Evolutionary conservation across 1,140 invertebrate species (phyloP).

Genomic region (Lepidurus apus): DNA sequence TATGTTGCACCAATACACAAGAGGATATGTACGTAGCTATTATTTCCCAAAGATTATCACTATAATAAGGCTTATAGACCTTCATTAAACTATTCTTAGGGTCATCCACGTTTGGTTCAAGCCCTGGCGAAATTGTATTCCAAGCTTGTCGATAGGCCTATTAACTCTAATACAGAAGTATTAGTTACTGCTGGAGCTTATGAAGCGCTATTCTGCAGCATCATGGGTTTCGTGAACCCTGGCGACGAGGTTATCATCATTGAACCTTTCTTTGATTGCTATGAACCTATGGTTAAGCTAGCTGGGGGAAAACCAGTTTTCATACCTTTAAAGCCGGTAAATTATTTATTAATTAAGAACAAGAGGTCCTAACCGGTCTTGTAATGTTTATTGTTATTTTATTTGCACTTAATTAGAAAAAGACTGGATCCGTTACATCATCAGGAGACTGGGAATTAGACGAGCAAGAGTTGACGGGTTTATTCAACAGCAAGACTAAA

Average conservation of each 20-base stretch:
- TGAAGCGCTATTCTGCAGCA: slow-evolving; percentile 73
- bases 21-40: slow-evolving; percentile 66
- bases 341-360: slow-evolving; percentile 35
- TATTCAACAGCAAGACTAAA: slow-evolving; percentile 91
- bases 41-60: neutral
- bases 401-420: slow-evolving; percentile 30
- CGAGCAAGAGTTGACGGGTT: slow-evolving; percentile 65
- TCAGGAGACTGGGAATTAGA: slow-evolving; percentile 89
- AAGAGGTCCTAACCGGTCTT: neutral
- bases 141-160: slow-evolving; percentile 60
- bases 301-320: slow-evolving; percentile 82
- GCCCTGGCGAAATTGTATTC: slow-evolving; percentile 80
- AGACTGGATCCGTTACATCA: slow-evolving; percentile 37
- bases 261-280: slow-evolving; percentile 98
- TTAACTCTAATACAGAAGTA: slow-evolving; percentile 79
- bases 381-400: neutral
- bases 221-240: slow-evolving; percentile 74
- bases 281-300: slow-evolving; percentile 85
- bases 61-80: neutral
- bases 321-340: slow-evolving; percentile 77
- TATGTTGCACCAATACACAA: slow-evolving; percentile 84
- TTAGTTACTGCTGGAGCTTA: slow-evolving; percentile 88
- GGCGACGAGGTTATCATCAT: slow-evolving; percentile 80
- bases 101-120: slow-evolving; percentile 78
- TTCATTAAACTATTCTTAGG: slow-evolving; percentile 11